These are phyloP conservation scores for Trachelus iudaicus DNA, from an alignment of 2,888 invertebrate genomes.

Conservation along the genomic window DNA sequence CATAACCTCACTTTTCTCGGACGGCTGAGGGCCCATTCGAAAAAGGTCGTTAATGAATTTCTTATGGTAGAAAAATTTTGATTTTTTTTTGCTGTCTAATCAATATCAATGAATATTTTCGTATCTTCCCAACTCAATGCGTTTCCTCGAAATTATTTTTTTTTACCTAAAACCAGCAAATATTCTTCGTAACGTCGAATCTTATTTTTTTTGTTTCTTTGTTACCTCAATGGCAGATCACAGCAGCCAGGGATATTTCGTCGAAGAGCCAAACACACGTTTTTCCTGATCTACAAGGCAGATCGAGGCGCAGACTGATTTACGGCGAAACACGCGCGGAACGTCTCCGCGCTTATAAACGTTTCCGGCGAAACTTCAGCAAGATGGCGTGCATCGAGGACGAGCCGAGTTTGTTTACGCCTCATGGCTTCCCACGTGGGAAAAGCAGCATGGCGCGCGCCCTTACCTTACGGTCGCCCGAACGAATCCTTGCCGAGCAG, in stretches of 20 bases:
- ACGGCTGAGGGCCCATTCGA: too few species aligned
- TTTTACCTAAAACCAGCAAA: too few species aligned
- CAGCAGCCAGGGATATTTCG: not conserved
- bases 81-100: too few species aligned
- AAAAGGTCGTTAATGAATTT: not conserved
- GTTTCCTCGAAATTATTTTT: too few species aligned
- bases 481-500: not conserved
- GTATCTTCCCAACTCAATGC: too few species aligned
- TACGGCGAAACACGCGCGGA: not conserved
- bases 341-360: not conserved
- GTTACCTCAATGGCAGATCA: not conserved
- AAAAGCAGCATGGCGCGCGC: constrained; percentile 53
- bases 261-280: not conserved
- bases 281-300: not conserved
- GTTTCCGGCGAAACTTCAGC: constrained; percentile 13
- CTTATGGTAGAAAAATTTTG: not conserved
- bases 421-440: constrained; percentile 61
- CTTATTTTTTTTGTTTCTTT: not conserved
- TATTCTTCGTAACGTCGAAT: not conserved
- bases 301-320: not conserved
- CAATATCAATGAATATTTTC: too few species aligned
- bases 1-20: not conserved
- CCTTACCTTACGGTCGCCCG: not conserved
- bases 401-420: constrained; percentile 58
- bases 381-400: constrained; percentile 2